These are phyloP conservation scores for Drosophila ironensis DNA, from an alignment of 1,140 invertebrate genomes.

Conservation along the genomic window DNA sequence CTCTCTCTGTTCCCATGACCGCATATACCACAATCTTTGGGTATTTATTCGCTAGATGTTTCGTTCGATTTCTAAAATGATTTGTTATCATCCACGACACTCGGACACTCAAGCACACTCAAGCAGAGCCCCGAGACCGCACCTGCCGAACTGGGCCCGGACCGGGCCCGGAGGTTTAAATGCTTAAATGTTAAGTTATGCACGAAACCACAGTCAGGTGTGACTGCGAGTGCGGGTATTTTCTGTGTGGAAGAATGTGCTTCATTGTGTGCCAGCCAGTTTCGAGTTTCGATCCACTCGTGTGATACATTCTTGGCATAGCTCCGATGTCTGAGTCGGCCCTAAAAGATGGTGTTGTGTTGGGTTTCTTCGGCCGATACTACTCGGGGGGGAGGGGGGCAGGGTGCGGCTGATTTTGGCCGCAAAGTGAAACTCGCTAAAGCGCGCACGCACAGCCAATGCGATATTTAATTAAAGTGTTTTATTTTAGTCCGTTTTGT, in stretches of 20 bases:
- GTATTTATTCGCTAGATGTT: background rate
- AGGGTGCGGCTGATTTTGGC: conserved; percentile 1
- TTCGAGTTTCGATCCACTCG: conserved; percentile 8
- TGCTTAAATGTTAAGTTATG: conserved; percentile 51
- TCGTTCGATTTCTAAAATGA: conserved; percentile 44
- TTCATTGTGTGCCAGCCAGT: background rate
- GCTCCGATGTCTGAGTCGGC: conserved; percentile 1
- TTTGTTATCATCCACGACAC: conserved; percentile 32
- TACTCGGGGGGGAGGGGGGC: too few species aligned
- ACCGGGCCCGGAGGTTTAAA: too few species aligned
- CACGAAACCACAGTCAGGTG: conserved; percentile 15
- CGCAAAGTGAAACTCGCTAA: conserved; percentile 31
- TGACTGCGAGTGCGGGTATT: background rate
- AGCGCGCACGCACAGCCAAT: conserved; percentile 15
- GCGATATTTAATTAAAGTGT: conserved; percentile 30
- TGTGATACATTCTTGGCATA: conserved; percentile 46
- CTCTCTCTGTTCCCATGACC: background rate
- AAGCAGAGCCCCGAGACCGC: conserved; percentile 5
- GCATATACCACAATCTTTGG: background rate
- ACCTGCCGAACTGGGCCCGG: too few species aligned
- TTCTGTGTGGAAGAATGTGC: conserved; percentile 4
- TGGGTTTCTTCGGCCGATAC: too few species aligned
- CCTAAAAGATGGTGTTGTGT: conserved; percentile 7
- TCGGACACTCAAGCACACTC: background rate
- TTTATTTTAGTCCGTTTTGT: conserved; percentile 10